Evolutionary conservation across 1,140 invertebrate genomes (phyloP), one percentile per base, ranked within the genome.

Genomic region (Saccostrea echinata): DNA sequence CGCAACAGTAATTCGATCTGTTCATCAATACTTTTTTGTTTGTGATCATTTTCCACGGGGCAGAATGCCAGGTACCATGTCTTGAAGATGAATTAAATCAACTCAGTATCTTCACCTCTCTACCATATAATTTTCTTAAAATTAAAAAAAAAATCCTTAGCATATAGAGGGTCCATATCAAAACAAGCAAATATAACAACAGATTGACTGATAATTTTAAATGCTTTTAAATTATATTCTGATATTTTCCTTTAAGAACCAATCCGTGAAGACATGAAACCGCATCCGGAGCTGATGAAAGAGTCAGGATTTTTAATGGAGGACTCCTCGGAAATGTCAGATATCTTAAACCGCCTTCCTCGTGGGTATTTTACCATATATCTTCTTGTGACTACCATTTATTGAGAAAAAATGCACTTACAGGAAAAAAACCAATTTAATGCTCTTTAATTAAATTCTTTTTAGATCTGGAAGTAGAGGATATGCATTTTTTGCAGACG

Each of bases 221-320:
- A 43, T 43, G 9, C 43, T 21, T 21, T 2, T 21, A 33, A 16
- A 30, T 6, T 33, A 30, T 33, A 30, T 27, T 13, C 30, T 27
- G 12, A 30, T 13, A 33, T 33, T 55, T 16, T 55, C n/a, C 12
- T 30, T 68, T 21, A 11, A 76, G 68, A 76, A 30, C 68, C 68
- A 76, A 30, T 76, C 68, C 68, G 24, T 30, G 27, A 76, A 11
- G 68, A 76, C 68, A 30, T 27, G 68, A 76, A 27, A 76, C 27
- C 27, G 13, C 8, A 76, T 30, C 68, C 68, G 68, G 68, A 76
- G 33, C 11, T 76, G 13, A 76, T 76, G 68, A 76, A 30, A 30
- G 68, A 76, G 27, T 76, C 68, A 2, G 68, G 68, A 18, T 76
- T 76, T 76, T 12, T 76, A 27, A 76, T 76, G 68, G 68, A 76